phyloP scores from a whole-genome alignment of 2,888 invertebrate genomes.

The Phyllotreta cruciferae region DNA sequence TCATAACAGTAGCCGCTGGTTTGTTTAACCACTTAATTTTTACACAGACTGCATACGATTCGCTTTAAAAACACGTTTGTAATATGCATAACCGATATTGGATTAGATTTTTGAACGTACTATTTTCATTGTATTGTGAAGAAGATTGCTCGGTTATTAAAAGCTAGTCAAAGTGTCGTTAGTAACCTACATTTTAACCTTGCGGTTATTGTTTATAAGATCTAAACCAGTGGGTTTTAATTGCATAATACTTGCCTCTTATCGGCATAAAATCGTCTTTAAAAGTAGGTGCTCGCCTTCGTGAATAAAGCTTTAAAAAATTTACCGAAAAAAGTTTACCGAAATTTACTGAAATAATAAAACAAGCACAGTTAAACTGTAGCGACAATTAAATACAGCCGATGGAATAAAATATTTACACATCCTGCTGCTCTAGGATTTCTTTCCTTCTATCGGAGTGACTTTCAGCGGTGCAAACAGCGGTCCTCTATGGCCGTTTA shows the following conservation, averaged over 20 bases:
- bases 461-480: constrained; percentile 30
- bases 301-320: no score
- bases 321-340: no score
- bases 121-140: constrained; percentile 16
- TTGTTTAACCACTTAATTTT: constrained; percentile 19
- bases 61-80: neutral
- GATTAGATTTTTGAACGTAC: constrained; percentile 21
- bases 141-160: constrained; percentile 10
- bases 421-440: neutral
- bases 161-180: constrained; percentile 29
- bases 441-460: neutral
- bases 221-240: constrained; percentile 18
- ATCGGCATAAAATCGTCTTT: neutral
- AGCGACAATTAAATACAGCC: no score
- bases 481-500: constrained; percentile 35
- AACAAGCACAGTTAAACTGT: no score
- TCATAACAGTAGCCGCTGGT: constrained; percentile 22
- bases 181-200: constrained; percentile 14
- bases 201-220: constrained; percentile 13
- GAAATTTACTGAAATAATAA: no score
- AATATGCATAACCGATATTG: neutral
- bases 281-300: no score
- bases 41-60: neutral
- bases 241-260: constrained; percentile 10
- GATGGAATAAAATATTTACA: constrained; percentile 9